A percentile compares a stretch with the other conserved stretches of the same genome.
These are phyloP conservation scores for Leptura quadrifasciata DNA, from an alignment of 2,888 invertebrate species.

Conservation along the genomic window DNA sequence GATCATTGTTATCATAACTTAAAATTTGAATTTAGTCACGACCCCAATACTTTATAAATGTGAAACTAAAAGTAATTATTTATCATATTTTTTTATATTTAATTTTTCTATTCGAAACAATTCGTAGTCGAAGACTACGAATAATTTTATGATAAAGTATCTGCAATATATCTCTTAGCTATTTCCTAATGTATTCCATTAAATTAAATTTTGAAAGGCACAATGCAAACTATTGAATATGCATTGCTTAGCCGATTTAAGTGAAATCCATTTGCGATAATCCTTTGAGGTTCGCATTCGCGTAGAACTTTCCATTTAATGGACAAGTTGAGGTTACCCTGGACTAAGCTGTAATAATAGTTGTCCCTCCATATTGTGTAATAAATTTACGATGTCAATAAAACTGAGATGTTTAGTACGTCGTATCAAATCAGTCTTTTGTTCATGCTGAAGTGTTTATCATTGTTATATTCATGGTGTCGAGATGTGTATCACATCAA, in stretches of 20 bases:
- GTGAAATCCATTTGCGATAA: conserved; percentile 68
- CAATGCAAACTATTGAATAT: conserved; percentile 66
- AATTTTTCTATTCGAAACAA: not conserved
- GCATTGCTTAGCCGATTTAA: conserved; percentile 59
- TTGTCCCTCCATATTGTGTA: conserved; percentile 22
- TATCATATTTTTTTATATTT: too few species aligned
- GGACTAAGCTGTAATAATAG: conserved; percentile 58
- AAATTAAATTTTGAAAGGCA: conserved; percentile 31
- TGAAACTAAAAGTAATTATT: too few species aligned
- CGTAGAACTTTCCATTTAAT: conserved; percentile 63
- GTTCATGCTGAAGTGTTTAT: conserved; percentile 10
- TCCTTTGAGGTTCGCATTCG: conserved; percentile 63
- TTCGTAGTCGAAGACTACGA: not conserved
- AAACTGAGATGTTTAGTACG: conserved; percentile 23
- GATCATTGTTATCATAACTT: too few species aligned
- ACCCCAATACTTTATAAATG: too few species aligned
- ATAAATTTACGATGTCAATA: conserved; percentile 38
- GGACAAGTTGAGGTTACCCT: conserved; percentile 62
- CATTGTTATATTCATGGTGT: not conserved
- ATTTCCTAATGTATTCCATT: conserved; percentile 21
- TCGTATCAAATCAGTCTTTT: conserved; percentile 1
- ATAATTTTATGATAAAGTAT: not conserved
- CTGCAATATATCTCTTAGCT: conserved; percentile 2
- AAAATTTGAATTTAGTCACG: too few species aligned
- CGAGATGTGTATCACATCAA: not conserved